A percentile compares a stretch with the other conserved stretches of the same genome.
These are phyloP conservation scores for honey bee (Apis mellifera) DNA, from an alignment of 1,140 invertebrate species.

Conservation along the genomic window DNA sequence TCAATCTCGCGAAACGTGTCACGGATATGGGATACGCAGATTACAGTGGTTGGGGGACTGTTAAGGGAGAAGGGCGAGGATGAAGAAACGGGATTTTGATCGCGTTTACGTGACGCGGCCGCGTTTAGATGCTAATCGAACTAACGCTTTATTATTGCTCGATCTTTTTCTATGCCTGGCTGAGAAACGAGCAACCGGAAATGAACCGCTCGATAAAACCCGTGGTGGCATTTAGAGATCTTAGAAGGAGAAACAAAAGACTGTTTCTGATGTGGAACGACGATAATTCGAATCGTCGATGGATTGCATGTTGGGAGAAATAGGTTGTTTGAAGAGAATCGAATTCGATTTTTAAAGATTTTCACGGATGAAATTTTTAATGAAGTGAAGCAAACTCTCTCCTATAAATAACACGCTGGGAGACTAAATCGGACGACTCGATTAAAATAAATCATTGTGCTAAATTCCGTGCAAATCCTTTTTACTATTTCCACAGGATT, in stretches of 20 bases:
- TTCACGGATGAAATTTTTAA: no score
- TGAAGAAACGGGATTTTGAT: conserved; percentile 5
- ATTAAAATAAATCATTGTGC: no score
- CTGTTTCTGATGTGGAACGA: neutral
- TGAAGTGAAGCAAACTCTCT: no score
- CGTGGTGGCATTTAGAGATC: neutral
- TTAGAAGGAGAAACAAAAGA: no score
- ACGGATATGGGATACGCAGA: neutral
- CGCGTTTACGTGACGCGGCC: conserved; percentile 35
- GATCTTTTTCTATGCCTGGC: neutral
- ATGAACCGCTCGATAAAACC: neutral
- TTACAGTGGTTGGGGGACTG: neutral
- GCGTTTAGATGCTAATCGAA: conserved; percentile 30
- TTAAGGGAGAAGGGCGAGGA: neutral
- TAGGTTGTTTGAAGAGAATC: no score
- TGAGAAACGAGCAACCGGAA: neutral
- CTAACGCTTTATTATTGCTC: neutral
- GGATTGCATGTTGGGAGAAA: no score
- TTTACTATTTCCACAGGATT: no score
- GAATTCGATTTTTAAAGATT: no score
- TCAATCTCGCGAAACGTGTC: conserved; percentile 27
- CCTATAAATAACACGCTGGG: no score
- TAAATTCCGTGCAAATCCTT: no score
- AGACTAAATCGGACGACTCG: no score
- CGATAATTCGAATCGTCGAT: neutral